Percentiles rank a stretch among this genome's conserved stretches.
Conservation (phyloP, 2,888 invertebrate genomes). For the Sminthurides aquaticus region DNA sequence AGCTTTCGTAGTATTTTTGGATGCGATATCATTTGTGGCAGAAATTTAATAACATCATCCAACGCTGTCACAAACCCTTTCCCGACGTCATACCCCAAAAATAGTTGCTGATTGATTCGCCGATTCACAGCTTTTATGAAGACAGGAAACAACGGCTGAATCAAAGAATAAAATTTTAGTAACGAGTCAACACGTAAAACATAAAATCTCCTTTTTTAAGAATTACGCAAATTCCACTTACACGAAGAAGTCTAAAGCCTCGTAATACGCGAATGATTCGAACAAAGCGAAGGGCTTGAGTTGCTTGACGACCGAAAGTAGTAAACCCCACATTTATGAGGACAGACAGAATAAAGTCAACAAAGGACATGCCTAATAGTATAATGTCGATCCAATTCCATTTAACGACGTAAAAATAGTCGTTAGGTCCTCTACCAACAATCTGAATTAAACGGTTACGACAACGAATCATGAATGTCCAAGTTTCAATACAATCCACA, state of each 20-base stretch:
- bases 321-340: slow-evolving; percentile 40
- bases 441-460: slow-evolving; percentile 21
- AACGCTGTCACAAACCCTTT: slow-evolving; percentile 58
- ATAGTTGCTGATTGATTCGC: slow-evolving; percentile 54
- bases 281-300: slow-evolving; percentile 50
- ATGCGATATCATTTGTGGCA: slow-evolving; percentile 52
- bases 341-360: slow-evolving; percentile 7
- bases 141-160: slow-evolving; percentile 51
- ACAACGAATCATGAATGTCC: no score
- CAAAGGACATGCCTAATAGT: slow-evolving; percentile 48
- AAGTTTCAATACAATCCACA: no score
- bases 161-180: no score
- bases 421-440: slow-evolving; percentile 29
- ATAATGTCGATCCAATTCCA: slow-evolving; percentile 55
- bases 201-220: no score
- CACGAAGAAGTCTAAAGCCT: slow-evolving; percentile 49
- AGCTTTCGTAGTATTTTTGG: slow-evolving; percentile 46
- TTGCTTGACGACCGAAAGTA: slow-evolving; percentile 49
- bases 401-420: slow-evolving; percentile 52
- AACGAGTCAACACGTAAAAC: no score
- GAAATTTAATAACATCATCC: slow-evolving; percentile 54
- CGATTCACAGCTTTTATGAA: slow-evolving; percentile 53
- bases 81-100: slow-evolving; percentile 59
- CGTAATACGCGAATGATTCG: slow-evolving; percentile 51
- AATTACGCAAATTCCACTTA: slow-evolving; percentile 8